Evolutionary conservation across 2,888 invertebrate genomes (phyloP), one percentile per base, ranked within the genome.

Genomic region (Leptopilina syphax): DNA sequence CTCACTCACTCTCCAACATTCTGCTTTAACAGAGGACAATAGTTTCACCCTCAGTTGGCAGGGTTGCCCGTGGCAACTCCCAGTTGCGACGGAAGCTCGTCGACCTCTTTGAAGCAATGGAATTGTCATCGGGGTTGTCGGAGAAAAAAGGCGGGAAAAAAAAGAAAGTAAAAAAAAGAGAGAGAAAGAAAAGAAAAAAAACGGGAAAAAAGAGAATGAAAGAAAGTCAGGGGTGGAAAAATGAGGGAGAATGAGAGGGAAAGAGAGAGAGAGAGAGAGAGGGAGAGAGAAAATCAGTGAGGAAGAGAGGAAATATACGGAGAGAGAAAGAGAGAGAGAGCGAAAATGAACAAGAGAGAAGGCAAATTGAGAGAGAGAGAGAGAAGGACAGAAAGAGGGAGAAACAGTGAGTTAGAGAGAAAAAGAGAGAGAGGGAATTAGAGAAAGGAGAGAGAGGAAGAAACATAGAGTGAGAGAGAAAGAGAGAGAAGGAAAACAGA

Each of bases 61-160:
- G 89, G 89, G 91, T 91, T 90, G 91, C 90, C 91, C 90, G 87
- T 89, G 87, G 91, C 91, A 91, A 91, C 91, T 90, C 86, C 86
- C 86, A 88, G 87, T 79, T 85, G 67, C 81, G 83, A 82, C 84
- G 84, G 79, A 85, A 87, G 82, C 83, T 84, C 86, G 81, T 84
- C 84, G 84, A 84, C 83, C 83, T 84, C 80, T 80, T 82, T 83
- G 83, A 83, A 79, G 91, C 87, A 84, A 91, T 90, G 87, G 86
- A 90, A 91, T 91, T 90, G 90, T 89, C 91, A 87, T 77, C 79
- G 70, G 68, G 63, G 79, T 81, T 81, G 82, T 76, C 79, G 79
- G 81, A 66, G 68, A 81, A 76, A 77, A 79, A 77, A 77, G 44
- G 78, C 54, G 73, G 63, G 79, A 66, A 68, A 81, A 82, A 82